phyloP scores from a whole-genome alignment of 2,888 invertebrate genomes.

The Labia minor region DNA sequence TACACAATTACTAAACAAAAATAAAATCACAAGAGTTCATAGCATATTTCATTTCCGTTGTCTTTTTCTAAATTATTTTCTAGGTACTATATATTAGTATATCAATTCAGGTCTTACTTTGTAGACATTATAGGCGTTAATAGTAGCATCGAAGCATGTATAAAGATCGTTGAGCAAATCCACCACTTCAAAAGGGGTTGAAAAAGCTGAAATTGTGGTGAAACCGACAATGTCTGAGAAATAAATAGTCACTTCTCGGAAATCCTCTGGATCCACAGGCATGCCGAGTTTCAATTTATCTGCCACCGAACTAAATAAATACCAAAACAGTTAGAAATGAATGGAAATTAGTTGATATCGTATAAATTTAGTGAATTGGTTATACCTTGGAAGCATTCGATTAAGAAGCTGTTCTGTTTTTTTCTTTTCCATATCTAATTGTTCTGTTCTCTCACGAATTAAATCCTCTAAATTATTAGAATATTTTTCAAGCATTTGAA shows the following conservation, averaged over 20 bases:
- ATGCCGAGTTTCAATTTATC: conserved; percentile 82
- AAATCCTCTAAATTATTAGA: conserved; percentile 89
- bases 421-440: conserved; percentile 87
- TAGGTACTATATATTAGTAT: too few relatives aligned
- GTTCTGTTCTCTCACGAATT: conserved; percentile 83
- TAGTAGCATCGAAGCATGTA: conserved; percentile 87
- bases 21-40: too few relatives aligned
- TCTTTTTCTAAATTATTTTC: too few relatives aligned
- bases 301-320: conserved; percentile 81
- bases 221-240: conserved; percentile 93
- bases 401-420: conserved; percentile 87
- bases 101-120: too few relatives aligned
- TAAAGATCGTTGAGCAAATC: conserved; percentile 86
- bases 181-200: conserved; percentile 84
- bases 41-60: too few relatives aligned
- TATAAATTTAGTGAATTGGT: conserved; percentile 18
- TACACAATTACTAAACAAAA: too few relatives aligned
- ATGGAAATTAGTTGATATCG: too few relatives aligned
- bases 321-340: conserved; percentile 27
- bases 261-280: conserved; percentile 87
- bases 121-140: conserved; percentile 81
- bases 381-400: conserved; percentile 77
- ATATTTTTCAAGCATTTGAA: conserved; percentile 92
- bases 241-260: conserved; percentile 85
- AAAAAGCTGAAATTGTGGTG: conserved; percentile 84